These are phyloP conservation scores for Colaptes auratus DNA, from an alignment of 2,113 vertebrate species.

Conservation along the genomic window DNA sequence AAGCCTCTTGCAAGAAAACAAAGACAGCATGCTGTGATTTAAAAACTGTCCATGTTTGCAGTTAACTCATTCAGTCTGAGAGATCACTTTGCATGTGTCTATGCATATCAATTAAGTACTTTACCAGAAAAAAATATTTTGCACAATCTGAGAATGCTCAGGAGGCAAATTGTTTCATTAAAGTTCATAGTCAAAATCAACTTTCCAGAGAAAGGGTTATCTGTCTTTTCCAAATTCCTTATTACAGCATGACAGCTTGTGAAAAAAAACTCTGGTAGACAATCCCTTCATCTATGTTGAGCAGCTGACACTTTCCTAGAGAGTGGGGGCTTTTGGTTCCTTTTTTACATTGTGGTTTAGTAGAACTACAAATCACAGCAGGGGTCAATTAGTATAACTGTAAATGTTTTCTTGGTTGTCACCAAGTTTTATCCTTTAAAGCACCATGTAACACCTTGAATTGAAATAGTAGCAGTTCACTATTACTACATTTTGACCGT, in stretches of 20 bases:
- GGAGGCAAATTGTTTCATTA: conserved; percentile 50
- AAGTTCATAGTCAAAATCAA: conserved; percentile 55
- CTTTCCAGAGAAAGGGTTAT: conserved; percentile 37
- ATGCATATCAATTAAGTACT: not conserved
- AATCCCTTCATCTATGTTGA: not conserved
- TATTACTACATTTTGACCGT: not conserved
- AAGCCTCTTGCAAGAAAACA: conserved; percentile 14
- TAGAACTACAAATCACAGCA: conserved; percentile 42
- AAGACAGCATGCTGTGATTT: not conserved
- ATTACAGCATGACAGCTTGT: not conserved
- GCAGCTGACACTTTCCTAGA: not conserved
- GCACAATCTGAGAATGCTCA: conserved; percentile 41
- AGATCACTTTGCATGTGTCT: not conserved
- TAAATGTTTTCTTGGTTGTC: not conserved
- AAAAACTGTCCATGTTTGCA: not conserved
- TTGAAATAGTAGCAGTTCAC: not conserved
- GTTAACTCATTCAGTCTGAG: conserved; percentile 28
- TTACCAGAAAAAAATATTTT: not conserved
- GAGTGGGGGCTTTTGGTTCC: not conserved
- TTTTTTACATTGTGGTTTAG: conserved; percentile 6
- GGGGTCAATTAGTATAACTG: conserved; percentile 25
- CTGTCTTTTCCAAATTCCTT: conserved; percentile 35
- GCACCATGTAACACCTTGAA: not conserved
- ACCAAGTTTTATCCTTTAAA: conserved; percentile 22
- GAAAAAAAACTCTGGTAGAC: conserved; percentile 3